Conservation (phyloP, 92 coral and sea anemone species). For the Ricordea florida region DNA sequence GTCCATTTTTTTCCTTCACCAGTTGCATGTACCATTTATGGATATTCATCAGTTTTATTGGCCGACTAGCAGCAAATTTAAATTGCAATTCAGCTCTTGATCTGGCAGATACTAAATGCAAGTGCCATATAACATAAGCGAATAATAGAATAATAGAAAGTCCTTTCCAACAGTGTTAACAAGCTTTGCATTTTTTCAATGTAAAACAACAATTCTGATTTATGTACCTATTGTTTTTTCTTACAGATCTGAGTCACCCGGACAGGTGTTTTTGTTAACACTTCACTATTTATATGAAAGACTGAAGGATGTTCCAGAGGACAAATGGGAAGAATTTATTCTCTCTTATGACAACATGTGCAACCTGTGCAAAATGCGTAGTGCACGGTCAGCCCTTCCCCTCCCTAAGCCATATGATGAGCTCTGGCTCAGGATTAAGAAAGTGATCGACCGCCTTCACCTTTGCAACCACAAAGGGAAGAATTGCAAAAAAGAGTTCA, state of each 20-base stretch:
- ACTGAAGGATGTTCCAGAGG: constrained; percentile 34
- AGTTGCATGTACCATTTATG: too few relatives aligned
- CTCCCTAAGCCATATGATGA: constrained; percentile 45
- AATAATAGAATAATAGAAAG: too few relatives aligned
- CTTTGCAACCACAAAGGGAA: constrained; percentile 43
- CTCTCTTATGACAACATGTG: constrained; percentile 65
- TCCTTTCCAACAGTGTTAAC: too few relatives aligned
- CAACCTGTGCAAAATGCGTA: constrained; percentile 35
- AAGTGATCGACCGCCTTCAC: constrained; percentile 47
- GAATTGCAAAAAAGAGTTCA: constrained; percentile 11
- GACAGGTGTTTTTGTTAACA: constrained; percentile 50
- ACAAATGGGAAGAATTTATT: constrained; percentile 37
- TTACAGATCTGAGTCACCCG: constrained; percentile 43
- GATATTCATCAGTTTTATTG: too few relatives aligned
- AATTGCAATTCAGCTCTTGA: too few relatives aligned
- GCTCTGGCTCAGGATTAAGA: constrained; percentile 44
- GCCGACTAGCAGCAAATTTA: too few relatives aligned
- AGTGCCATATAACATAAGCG: too few relatives aligned
- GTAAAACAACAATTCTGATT: too few relatives aligned
- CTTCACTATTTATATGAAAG: constrained; percentile 30
- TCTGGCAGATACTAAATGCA: too few relatives aligned
- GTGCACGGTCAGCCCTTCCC: constrained; percentile 29
- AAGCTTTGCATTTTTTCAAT: too few relatives aligned
- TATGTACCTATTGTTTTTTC: neutral
- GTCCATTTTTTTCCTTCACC: too few relatives aligned